Conservation (phyloP, 2,888 invertebrate species). For the Chloromyia formosa region DNA sequence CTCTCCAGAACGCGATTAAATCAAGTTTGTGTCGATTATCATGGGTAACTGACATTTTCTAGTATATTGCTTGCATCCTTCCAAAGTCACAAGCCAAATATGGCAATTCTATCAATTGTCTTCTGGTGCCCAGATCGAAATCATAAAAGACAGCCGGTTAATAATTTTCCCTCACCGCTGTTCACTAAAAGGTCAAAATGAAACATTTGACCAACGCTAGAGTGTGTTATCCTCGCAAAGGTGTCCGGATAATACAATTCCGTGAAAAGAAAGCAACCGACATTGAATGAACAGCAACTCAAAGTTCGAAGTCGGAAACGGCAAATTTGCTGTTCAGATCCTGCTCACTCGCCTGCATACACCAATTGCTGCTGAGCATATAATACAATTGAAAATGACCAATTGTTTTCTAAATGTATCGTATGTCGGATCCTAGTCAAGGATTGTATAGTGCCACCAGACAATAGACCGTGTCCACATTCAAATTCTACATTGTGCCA, state of each 20-base stretch:
- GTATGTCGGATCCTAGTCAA: not conserved
- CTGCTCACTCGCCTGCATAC: not conserved
- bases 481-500: slow-evolving; percentile 20
- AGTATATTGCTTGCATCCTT: too few species aligned
- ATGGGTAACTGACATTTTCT: too few species aligned
- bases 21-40: too few species aligned
- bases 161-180: not conserved
- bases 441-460: not conserved
- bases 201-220: not conserved
- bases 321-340: not conserved
- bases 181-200: not conserved
- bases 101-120: too few species aligned
- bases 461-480: slow-evolving; percentile 28
- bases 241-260: not conserved
- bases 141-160: too few species aligned
- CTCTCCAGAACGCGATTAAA: too few species aligned
- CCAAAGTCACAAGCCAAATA: too few species aligned
- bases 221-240: not conserved
- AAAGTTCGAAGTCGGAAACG: not conserved
- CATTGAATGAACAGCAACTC: not conserved
- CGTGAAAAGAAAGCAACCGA: not conserved
- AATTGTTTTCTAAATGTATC: slow-evolving; percentile 18
- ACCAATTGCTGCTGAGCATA: not conserved
- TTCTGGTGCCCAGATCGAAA: too few species aligned
- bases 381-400: slow-evolving; percentile 25